These are phyloP conservation scores for Syngnathus typhle DNA, from an alignment of 2,113 vertebrate genomes.

Conservation along the genomic window DNA sequence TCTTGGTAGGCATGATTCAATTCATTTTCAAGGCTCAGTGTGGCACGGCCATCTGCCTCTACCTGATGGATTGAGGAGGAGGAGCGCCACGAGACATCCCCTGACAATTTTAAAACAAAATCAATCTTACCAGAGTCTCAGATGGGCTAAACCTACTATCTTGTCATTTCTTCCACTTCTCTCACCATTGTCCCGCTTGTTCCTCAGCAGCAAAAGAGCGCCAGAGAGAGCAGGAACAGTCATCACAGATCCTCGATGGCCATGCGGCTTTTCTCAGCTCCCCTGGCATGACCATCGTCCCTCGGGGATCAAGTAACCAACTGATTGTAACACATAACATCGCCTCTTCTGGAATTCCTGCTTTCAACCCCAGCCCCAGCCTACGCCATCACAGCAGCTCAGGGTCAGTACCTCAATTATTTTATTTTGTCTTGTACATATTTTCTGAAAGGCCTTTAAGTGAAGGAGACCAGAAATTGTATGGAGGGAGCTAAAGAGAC, in stretches of 20 bases:
- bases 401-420: slow-evolving; percentile 71
- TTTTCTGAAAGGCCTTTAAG: neutral
- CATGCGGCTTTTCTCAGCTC: slow-evolving; percentile 62
- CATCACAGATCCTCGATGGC: slow-evolving; percentile 73
- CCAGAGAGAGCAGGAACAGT: slow-evolving; percentile 67
- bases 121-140: neutral
- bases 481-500: neutral
- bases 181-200: slow-evolving; percentile 60
- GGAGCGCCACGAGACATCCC: too few species aligned
- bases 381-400: slow-evolving; percentile 62
- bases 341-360: slow-evolving; percentile 49
- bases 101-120: neutral
- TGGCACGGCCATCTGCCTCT: neutral
- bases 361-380: slow-evolving; percentile 54
- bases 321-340: slow-evolving; percentile 48
- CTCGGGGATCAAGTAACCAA: slow-evolving; percentile 70
- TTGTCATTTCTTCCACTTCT: slow-evolving; percentile 1
- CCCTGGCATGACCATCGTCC: slow-evolving; percentile 86
- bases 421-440: neutral
- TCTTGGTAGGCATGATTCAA: slow-evolving; percentile 41
- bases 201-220: slow-evolving; percentile 76
- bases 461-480: neutral
- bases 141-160: neutral
- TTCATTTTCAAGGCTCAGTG: neutral
- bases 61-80: neutral